Base-by-base conservation (phyloP, 2,797 vertebrate genomes). In the Mustela erminea region DNA sequence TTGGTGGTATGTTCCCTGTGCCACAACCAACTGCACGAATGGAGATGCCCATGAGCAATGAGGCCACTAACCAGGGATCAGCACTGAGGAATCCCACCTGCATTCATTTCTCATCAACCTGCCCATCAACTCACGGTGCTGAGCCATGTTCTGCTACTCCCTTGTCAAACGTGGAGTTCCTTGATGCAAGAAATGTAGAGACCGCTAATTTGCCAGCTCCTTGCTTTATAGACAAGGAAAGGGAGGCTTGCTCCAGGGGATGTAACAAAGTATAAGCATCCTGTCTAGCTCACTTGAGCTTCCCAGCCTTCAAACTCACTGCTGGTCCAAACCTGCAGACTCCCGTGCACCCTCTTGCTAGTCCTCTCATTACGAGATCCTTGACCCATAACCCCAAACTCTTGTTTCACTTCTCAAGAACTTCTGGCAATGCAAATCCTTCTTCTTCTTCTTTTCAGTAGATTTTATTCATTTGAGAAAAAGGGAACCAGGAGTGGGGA, bases 141-240 rank as follows among this genome's bases (percentile, higher is more conserved):
- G 18, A 74, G 27, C 43, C 60, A 58, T 1, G 27, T 66, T 75
- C 46, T 85, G 35, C 70, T 74, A 17, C 66, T 93, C 46, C 72
- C 35, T 92, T 96, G 54, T 77, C 84, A 81, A 52, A 87, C 38
- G 21, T 3, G 84, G 82, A 86, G 60, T 74, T 88, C 52, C 84
- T 87, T 46, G n/a, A 38, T 56, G 62, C 23, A 56, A 94, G 41
- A 54, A 21, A 17, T 56, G 9, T 4, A 70, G 3, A 56, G 74
- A 66, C 60, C 41, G 64, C 60, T 62, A 56, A 92, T 78, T 35
- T 66, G 80, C 41, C 68, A 72, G 5, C 58, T 97, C 25, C 13
- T 70, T 52, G 38, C 72, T 41, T 43, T 27, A 58, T 25, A 91
- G 43, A 43, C 6, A 17, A 84, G 81, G 43, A 92, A 21, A 54